A percentile compares a stretch with the other conserved stretches of the same genome.
Evolutionary conservation across 2,888 invertebrate genomes (phyloP).

Genomic region (Tridacna gigas): DNA sequence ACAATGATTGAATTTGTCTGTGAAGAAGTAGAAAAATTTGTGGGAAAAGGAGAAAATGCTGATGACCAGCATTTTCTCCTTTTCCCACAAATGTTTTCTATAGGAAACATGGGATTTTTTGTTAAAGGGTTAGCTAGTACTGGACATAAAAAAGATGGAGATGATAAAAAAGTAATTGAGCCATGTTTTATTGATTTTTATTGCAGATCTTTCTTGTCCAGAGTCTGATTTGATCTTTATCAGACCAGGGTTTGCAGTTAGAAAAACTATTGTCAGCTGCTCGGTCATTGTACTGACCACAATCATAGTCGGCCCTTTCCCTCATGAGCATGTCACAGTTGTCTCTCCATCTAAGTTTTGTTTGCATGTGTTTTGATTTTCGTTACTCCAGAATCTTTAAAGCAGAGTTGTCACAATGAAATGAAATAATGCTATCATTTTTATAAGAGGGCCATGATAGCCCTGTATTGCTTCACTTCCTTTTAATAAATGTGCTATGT

Average conservation of each 20-base stretch:
- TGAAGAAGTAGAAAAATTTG: too few species aligned
- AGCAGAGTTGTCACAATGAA: too few species aligned
- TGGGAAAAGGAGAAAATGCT: neutral
- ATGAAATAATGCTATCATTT: too few species aligned
- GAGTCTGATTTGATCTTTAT: slow-evolving; percentile 18
- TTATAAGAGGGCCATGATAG: too few species aligned
- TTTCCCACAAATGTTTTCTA: neutral
- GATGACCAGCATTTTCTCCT: neutral
- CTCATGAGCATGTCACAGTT: too few species aligned
- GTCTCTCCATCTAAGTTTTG: too few species aligned
- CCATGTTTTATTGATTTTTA: slow-evolving; percentile 32
- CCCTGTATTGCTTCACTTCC: too few species aligned
- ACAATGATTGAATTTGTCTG: too few species aligned
- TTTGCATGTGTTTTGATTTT: too few species aligned
- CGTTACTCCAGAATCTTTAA: too few species aligned
- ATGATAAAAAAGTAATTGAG: slow-evolving; percentile 38
- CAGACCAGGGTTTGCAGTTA: neutral
- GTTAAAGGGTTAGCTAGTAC: neutral
- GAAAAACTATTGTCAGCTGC: neutral
- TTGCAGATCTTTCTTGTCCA: neutral
- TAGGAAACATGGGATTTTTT: neutral
- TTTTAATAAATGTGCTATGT: too few species aligned
- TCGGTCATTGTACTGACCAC: neutral
- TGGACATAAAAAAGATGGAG: slow-evolving; percentile 17
- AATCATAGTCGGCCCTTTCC: neutral